Evolutionary conservation across 2,797 vertebrate genomes (phyloP).

Genomic region (Rhyacichthys aspro): DNA sequence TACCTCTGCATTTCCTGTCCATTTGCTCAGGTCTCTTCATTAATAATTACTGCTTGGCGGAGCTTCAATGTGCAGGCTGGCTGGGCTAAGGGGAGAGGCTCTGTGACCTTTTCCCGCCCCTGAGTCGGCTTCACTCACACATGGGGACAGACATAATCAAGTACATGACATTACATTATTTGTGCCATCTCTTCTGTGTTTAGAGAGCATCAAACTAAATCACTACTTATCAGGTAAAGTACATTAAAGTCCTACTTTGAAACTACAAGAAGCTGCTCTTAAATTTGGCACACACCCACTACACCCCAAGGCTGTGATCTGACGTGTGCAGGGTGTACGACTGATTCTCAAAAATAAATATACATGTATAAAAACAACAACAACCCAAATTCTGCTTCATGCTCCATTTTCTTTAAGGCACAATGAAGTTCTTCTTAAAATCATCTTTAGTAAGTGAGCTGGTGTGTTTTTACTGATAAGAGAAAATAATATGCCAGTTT

Average conservation of each 20-base stretch:
- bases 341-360: too few species aligned
- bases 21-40: slow-evolving; percentile 99
- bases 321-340: too few species aligned
- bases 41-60: slow-evolving; percentile 97
- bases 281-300: slow-evolving; percentile 46
- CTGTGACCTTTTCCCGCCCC: slow-evolving; percentile 86
- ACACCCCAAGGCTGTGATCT: slow-evolving; percentile 28
- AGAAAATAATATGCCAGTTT: too few species aligned
- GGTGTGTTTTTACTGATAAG: slow-evolving; percentile 60
- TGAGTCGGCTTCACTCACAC: slow-evolving; percentile 60
- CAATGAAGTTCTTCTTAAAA: slow-evolving; percentile 58
- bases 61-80: slow-evolving; percentile 91
- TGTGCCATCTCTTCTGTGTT: slow-evolving; percentile 8
- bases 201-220: background rate
- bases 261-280: slow-evolving; percentile 18
- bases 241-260: too few species aligned
- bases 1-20: slow-evolving; percentile 99
- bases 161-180: slow-evolving; percentile 55
- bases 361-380: background rate
- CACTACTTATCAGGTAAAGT: too few species aligned
- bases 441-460: slow-evolving; percentile 62
- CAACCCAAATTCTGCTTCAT: slow-evolving; percentile 21
- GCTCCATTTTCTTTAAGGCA: slow-evolving; percentile 50
- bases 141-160: slow-evolving; percentile 57
- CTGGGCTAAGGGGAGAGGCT: slow-evolving; percentile 78